Evolutionary conservation across 2,797 vertebrate species (phyloP).

Genomic region (Sternarchorhynchus goeldii): DNA sequence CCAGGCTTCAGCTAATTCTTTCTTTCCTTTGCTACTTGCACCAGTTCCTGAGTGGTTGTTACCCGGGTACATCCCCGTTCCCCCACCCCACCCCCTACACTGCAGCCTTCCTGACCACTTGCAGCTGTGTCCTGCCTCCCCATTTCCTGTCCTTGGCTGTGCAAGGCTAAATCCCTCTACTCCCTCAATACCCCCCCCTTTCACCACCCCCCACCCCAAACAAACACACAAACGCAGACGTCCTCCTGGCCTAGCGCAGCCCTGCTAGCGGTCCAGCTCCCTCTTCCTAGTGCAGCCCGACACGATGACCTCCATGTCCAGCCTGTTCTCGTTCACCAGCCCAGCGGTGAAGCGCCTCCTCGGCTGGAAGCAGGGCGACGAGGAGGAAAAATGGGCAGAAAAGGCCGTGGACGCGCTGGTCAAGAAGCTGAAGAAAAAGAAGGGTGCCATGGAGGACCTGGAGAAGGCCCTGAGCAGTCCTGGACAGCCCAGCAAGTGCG

Average conservation of each 20-base stretch:
- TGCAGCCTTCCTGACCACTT: constrained; percentile 78
- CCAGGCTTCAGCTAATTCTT: constrained; percentile 53
- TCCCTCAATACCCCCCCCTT: constrained; percentile 56
- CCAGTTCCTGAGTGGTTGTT: constrained; percentile 63
- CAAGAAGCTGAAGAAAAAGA: constrained; percentile 98
- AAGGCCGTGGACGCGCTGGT: constrained; percentile 98
- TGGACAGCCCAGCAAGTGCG: constrained; percentile 95
- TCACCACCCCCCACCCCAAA: neutral
- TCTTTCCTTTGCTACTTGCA: constrained; percentile 45
- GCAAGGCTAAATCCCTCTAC: constrained; percentile 70
- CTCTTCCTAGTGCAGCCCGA: constrained; percentile 48
- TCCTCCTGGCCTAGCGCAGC: constrained; percentile 48
- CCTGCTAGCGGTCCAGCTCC: constrained; percentile 40
- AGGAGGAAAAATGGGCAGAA: constrained; percentile 99
- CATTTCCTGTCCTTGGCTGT: constrained; percentile 81
- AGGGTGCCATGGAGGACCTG: constrained; percentile 97
- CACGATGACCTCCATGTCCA: constrained; percentile 97
- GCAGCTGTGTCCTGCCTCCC: constrained; percentile 82
- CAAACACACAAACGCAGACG: constrained; percentile 29
- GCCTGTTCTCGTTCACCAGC: constrained; percentile 98
- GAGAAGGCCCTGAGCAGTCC: constrained; percentile 97
- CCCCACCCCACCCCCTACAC: constrained; percentile 68
- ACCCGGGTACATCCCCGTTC: constrained; percentile 61
- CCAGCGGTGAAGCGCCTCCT: constrained; percentile 96
- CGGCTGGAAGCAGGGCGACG: constrained; percentile 98